Evolutionary conservation across 2,797 vertebrate genomes (phyloP).

Genomic region (Bradypodion ventrale): DNA sequence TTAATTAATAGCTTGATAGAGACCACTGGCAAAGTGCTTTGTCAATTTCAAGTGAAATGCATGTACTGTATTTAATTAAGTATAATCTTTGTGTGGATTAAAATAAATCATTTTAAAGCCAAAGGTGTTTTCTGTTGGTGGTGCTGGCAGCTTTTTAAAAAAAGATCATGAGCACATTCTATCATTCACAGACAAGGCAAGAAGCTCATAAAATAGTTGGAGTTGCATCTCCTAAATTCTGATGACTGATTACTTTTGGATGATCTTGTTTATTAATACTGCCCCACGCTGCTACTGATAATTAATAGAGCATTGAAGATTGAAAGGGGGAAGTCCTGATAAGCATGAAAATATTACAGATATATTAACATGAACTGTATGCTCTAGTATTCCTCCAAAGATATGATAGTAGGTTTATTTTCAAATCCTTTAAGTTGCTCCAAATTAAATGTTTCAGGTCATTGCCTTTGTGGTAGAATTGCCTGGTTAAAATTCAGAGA

Average conservation of each 20-base stretch:
- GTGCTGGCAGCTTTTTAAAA: neutral
- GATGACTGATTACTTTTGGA: constrained; percentile 36
- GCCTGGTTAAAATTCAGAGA: neutral
- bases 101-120: constrained; percentile 69
- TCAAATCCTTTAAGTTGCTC: neutral
- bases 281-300: constrained; percentile 46
- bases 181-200: constrained; percentile 56
- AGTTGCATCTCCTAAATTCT: constrained; percentile 52
- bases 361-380: neutral
- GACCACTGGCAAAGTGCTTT: constrained; percentile 58
- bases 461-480: neutral
- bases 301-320: constrained; percentile 41
- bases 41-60: constrained; percentile 63
- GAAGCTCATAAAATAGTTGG: constrained; percentile 57
- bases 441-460: neutral
- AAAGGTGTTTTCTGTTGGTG: constrained; percentile 1
- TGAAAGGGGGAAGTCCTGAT: constrained; percentile 16
- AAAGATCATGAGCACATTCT: constrained; percentile 35
- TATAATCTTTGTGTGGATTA: constrained; percentile 67
- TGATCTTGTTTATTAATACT: constrained; percentile 63
- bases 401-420: neutral
- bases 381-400: constrained; percentile 6
- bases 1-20: constrained; percentile 66
- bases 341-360: constrained; percentile 22
- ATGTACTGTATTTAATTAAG: constrained; percentile 74